Base-by-base conservation (phyloP, 2,888 invertebrate genomes). In the Noctua fimbriata region DNA sequence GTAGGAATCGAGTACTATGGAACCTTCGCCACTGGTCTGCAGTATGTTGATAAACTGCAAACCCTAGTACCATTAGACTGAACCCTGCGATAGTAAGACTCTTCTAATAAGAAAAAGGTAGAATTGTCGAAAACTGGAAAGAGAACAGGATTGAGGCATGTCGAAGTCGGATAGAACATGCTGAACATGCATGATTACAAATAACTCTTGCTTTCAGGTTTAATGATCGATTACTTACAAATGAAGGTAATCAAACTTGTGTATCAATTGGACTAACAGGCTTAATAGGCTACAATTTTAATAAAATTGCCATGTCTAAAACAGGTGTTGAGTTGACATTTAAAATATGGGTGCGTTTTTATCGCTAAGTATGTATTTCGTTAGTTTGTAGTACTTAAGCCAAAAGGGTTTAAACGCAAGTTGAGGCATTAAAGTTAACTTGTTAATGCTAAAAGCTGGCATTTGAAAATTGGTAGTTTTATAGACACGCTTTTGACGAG, bases 271-370 rank as follows among this genome's bases (percentile, higher is more conserved):
- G 1, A 36, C 44, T 81, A 63, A 81, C 67, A 69, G 49, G 52
- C 32, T n/a, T 73, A 18, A 58, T 5, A 52, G 71, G n/a, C 71
- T 52, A 60, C 9, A 73, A 44, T 80, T 73, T 58, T 73, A 41
- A 72, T 67, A 32, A 80, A 74, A 78, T 78, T 67, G 41, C 63
- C 6, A 12, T 24, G 63, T 6, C 69, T 70, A 67, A 65, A 47
- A 65, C 73, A 76, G 73, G 71, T 79, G 76, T 75, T 72, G 67
- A 73, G 24, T 77, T 86, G 86, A 75, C 86, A 86, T 85, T 85
- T 85, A 73, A 79, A 69, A 70, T 69, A 77, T 55, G 73, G 81
- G 83, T 55, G 86, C 65, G 83, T 77, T 80, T 83, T 85, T 86
- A 86, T 83, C 2, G 47, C 74, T 32, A 32, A 63, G 21, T 21